A percentile compares a stretch with the other conserved stretches of the same genome.
phyloP scores from a whole-genome alignment of 2,888 invertebrate species.

The Drosophila neutralis region DNA sequence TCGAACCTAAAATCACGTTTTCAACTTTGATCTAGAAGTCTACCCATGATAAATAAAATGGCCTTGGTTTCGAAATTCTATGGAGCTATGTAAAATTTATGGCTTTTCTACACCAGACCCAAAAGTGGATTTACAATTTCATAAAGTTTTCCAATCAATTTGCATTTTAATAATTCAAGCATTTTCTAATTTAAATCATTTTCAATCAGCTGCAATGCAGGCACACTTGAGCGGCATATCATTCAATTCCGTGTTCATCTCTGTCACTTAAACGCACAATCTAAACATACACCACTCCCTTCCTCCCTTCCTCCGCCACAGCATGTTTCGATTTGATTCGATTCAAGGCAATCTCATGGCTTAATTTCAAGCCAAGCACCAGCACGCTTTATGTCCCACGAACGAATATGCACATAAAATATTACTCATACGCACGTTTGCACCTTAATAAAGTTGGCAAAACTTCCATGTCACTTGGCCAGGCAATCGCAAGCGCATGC shows the following conservation, averaged over 20 bases:
- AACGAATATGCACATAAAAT: constrained; percentile 37
- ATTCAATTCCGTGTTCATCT: constrained; percentile 15
- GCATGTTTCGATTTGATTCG: constrained; percentile 29
- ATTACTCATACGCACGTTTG: constrained; percentile 61
- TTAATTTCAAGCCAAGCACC: constrained; percentile 36
- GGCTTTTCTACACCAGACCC: background rate
- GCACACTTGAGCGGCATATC: constrained; percentile 9
- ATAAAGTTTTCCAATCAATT: constrained; percentile 23
- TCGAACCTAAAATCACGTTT: background rate
- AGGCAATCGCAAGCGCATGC: constrained; percentile 39
- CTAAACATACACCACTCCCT: constrained; percentile 13
- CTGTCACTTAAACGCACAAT: constrained; percentile 25
- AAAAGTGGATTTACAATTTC: background rate
- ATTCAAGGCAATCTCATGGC: constrained; percentile 29
- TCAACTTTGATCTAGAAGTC: background rate
- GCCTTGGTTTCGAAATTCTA: background rate
- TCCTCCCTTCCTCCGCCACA: background rate
- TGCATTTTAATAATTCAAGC: constrained; percentile 22
- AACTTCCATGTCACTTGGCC: constrained; percentile 47
- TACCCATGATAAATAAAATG: background rate
- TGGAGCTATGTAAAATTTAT: background rate
- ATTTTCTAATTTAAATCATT: constrained; percentile 31
- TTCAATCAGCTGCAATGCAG: constrained; percentile 25
- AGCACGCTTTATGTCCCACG: constrained; percentile 5
- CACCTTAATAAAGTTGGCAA: constrained; percentile 50